Evolutionary conservation across 1,140 invertebrate species (phyloP), one percentile per base, ranked within the genome.

Genomic region (Vanessa atalanta): DNA sequence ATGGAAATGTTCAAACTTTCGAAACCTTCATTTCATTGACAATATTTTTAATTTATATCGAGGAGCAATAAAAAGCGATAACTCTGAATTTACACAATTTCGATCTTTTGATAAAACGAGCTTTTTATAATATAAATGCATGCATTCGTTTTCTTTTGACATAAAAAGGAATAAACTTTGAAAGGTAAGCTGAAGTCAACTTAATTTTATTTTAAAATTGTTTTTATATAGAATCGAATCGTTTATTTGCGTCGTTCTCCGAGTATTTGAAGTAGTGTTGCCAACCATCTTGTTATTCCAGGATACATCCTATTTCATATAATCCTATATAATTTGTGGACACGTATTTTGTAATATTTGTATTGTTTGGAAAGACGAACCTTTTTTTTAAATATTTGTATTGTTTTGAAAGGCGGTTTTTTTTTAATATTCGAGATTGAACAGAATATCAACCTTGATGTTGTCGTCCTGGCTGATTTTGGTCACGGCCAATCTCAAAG

Each of bases 1-100:
- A 68, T 68, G 51, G 31, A 5, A 68, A 68, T 12, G 55, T 68
- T 57, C 43, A 47, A 68, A 55, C 31, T 60, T 60, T 20, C 57
- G 23, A 12, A 60, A 31, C 26, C 16, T 68, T 68, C 37, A 55
- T 68, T 68, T 68, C 26, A 68, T 68, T 68, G 13, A 31, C 15
- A 68, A 68, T 31, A 51, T 66, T 57, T n/a, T 55, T 60, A 60
- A 60, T 60, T 60, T 60, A 4, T 20, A 60, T 20, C 31, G 55
- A 68, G 55, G 51, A 43, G 43, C 20, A 43, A 47, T 43, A 68
- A 16, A 68, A 47, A 7, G 16, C 20, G 50, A 68, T 26, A 26
- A 55, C 16, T 16, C 14, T 55, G 53, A 57, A 31, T 43, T 26
- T 31, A n/a, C 43, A 43, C 20, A 47, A 37, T 55, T 60, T 60